Evolutionary conservation across 2,797 vertebrate genomes (phyloP).

Genomic region (Enteromius afrohamiltoni): DNA sequence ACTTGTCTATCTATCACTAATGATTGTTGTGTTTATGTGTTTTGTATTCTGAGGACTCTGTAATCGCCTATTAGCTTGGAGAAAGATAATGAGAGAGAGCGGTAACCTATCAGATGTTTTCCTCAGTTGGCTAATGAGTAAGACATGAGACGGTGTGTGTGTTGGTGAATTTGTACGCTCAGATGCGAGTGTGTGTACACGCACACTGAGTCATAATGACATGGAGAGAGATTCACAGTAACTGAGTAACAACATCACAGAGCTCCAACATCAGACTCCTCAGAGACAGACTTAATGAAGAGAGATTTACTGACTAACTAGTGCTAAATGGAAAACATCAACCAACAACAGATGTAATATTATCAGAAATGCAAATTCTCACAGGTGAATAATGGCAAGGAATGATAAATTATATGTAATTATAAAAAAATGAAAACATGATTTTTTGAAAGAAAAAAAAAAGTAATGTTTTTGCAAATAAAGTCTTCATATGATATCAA

Average conservation of each 20-base stretch:
- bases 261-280: slow-evolving; percentile 8
- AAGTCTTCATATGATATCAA: no score
- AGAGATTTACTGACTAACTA: slow-evolving; percentile 2
- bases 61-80: neutral
- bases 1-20: neutral
- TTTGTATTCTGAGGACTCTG: slow-evolving; percentile 4
- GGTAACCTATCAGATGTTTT: slow-evolving; percentile 31
- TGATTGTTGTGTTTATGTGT: slow-evolving; percentile 18
- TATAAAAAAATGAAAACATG: no score
- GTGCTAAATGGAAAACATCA: slow-evolving; percentile 1
- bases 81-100: slow-evolving; percentile 35
- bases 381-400: neutral
- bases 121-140: slow-evolving; percentile 25
- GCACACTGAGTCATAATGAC: slow-evolving; percentile 52
- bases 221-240: slow-evolving; percentile 35
- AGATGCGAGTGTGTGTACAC: slow-evolving; percentile 57
- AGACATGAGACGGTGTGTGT: slow-evolving; percentile 6
- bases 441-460: no score
- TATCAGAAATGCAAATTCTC: neutral
- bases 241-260: slow-evolving; percentile 35
- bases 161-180: slow-evolving; percentile 51
- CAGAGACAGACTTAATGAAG: slow-evolving; percentile 18
- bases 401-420: no score
- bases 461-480: no score
- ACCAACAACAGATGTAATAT: slow-evolving; percentile 8